Evolutionary conservation across 2,113 vertebrate genomes (phyloP).

Genomic region (Hyla sarda): DNA sequence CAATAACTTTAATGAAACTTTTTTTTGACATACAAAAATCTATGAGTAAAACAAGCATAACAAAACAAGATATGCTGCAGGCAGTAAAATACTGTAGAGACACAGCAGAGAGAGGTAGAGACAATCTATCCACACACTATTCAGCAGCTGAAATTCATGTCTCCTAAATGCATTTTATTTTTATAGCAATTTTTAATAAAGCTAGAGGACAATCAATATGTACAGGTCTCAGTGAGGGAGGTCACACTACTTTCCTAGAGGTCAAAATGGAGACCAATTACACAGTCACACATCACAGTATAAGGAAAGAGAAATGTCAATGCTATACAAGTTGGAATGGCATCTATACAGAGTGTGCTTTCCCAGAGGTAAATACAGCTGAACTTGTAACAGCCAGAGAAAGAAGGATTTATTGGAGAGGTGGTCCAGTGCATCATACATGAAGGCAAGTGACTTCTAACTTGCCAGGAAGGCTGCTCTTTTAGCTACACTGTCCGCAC

Average conservation of each 20-base stretch:
- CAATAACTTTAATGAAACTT: neutral
- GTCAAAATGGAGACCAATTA: too few species aligned
- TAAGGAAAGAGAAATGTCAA: too few species aligned
- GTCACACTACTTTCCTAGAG: too few species aligned
- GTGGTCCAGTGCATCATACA: neutral
- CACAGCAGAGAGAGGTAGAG: neutral
- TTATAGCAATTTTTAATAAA: neutral
- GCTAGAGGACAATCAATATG: neutral
- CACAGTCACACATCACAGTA: too few species aligned
- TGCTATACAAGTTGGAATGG: too few species aligned
- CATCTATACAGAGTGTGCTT: too few species aligned
- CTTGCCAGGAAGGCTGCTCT: conserved; percentile 73
- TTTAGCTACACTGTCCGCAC: conserved; percentile 75
- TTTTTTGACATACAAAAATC: neutral
- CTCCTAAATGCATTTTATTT: neutral
- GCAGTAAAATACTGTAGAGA: too few species aligned
- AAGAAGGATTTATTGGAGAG: neutral
- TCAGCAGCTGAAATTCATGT: too few species aligned
- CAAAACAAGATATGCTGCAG: neutral
- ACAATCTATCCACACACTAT: neutral
- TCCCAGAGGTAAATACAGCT: too few species aligned
- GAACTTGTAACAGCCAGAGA: too few species aligned
- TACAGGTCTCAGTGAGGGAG: neutral
- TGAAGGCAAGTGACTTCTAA: conserved; percentile 53
- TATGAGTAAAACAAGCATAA: neutral